A percentile compares a stretch with the other conserved stretches of the same genome.
Conservation (phyloP, 1,140 invertebrate species). For the Belonocnema kinseyi region DNA sequence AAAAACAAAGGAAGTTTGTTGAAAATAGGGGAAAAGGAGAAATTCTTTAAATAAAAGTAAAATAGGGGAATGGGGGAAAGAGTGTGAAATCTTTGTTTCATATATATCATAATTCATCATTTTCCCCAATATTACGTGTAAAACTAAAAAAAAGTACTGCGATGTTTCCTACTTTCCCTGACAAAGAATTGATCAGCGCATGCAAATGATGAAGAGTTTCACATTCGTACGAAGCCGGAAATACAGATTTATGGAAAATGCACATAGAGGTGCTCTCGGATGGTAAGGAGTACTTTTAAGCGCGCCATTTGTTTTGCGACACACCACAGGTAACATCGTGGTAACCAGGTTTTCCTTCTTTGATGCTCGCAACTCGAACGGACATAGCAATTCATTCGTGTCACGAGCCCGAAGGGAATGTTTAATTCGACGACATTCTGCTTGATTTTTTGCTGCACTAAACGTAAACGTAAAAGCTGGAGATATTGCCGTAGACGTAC, state of each 20-base stretch:
- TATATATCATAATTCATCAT: no score
- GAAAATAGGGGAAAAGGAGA: no score
- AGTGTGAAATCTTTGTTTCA: no score
- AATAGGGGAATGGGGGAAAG: no score
- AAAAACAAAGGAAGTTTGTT: no score
- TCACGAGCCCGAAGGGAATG: slow-evolving; percentile 28
- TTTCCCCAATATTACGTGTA: no score
- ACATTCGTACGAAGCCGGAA: neutral
- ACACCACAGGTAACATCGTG: slow-evolving; percentile 21
- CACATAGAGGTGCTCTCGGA: neutral
- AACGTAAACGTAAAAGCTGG: slow-evolving; percentile 1
- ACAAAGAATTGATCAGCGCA: neutral
- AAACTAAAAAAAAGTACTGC: no score
- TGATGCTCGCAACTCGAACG: slow-evolving; percentile 25
- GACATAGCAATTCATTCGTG: slow-evolving; percentile 26
- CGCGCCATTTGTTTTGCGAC: slow-evolving; percentile 23
- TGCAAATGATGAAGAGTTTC: neutral
- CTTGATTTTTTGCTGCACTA: slow-evolving; percentile 11
- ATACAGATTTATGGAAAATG: slow-evolving; percentile 15
- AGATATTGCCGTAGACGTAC: neutral
- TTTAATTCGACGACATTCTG: slow-evolving; percentile 30
- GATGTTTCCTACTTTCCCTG: no score
- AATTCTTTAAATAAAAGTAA: no score
- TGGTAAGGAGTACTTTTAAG: slow-evolving; percentile 1
- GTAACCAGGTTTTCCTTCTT: slow-evolving; percentile 23